Conservation (phyloP, 2,113 vertebrate genomes). For the Epinephelus lanceolatus region DNA sequence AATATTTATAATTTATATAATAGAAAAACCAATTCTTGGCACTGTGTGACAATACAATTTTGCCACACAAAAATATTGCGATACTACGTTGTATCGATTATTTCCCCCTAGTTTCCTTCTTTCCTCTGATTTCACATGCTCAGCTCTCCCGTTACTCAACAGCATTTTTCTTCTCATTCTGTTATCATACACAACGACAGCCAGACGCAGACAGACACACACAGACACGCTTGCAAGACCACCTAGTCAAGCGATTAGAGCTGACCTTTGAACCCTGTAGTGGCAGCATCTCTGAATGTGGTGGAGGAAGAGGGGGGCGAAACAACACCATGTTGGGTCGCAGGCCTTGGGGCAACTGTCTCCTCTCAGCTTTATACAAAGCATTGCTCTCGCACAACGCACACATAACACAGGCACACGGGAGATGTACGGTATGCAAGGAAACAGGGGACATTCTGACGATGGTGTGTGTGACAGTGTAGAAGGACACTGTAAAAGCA, state of each 20-base stretch:
- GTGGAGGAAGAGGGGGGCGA: neutral
- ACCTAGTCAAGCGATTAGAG: constrained; percentile 38
- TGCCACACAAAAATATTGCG: too few relatives aligned
- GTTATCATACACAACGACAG: neutral
- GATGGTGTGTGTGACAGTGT: neutral
- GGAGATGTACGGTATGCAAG: too few relatives aligned
- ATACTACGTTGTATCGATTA: too few relatives aligned
- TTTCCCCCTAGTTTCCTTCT: neutral
- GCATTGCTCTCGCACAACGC: neutral
- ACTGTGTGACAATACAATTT: too few relatives aligned
- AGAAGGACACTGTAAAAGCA: neutral
- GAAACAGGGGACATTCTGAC: neutral
- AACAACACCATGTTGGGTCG: constrained; percentile 40
- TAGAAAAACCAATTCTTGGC: too few relatives aligned
- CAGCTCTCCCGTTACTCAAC: neutral
- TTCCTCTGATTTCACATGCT: constrained; percentile 17
- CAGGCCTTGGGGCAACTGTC: constrained; percentile 11
- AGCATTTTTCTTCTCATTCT: constrained; percentile 12
- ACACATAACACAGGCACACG: neutral
- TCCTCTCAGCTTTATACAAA: constrained; percentile 12
- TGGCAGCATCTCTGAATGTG: neutral
- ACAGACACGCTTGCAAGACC: constrained; percentile 1
- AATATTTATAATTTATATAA: too few relatives aligned
- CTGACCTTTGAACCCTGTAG: constrained; percentile 37
- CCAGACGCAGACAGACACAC: constrained; percentile 10